phyloP scores from a whole-genome alignment of 2,888 invertebrate species.

The Eupithecia inturbata region DNA sequence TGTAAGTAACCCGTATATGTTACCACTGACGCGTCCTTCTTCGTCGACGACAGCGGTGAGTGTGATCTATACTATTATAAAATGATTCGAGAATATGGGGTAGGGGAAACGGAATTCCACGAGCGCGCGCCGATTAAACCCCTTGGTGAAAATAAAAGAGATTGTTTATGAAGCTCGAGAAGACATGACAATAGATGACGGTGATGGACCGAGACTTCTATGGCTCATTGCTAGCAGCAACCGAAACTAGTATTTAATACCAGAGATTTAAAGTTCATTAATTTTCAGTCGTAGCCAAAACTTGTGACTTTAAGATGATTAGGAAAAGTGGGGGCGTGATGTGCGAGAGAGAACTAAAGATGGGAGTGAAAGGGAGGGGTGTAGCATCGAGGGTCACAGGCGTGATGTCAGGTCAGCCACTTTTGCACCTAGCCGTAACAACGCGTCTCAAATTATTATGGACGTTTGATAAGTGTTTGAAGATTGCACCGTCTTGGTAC shows the following conservation, averaged over 20 bases:
- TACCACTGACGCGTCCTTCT: neutral
- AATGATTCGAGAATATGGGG: constrained; percentile 34
- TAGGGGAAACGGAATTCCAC: constrained; percentile 70
- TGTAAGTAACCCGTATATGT: constrained; percentile 1
- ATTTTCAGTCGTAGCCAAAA: constrained; percentile 73
- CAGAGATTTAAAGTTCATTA: constrained; percentile 80
- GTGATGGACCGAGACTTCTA: constrained; percentile 75
- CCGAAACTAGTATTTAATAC: constrained; percentile 76
- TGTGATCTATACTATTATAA: neutral
- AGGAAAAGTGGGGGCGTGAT: constrained; percentile 83
- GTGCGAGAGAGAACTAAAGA: constrained; percentile 68
- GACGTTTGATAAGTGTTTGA: constrained; percentile 83
- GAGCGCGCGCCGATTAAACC: constrained; percentile 81
- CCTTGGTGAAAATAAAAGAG: constrained; percentile 82
- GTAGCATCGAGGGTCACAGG: constrained; percentile 77
- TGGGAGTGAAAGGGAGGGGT: constrained; percentile 64
- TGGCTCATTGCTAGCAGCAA: constrained; percentile 57
- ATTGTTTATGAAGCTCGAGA: constrained; percentile 82
- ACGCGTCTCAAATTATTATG: constrained; percentile 85
- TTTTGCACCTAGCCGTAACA: constrained; percentile 85
- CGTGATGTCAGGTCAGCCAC: constrained; percentile 85
- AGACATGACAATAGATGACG: constrained; percentile 82
- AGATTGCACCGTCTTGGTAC: constrained; percentile 81
- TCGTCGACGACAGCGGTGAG: neutral
- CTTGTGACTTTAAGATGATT: constrained; percentile 82